phyloP scores from a whole-genome alignment of 1,140 invertebrate species.

The Drosophila sp. region DNA sequence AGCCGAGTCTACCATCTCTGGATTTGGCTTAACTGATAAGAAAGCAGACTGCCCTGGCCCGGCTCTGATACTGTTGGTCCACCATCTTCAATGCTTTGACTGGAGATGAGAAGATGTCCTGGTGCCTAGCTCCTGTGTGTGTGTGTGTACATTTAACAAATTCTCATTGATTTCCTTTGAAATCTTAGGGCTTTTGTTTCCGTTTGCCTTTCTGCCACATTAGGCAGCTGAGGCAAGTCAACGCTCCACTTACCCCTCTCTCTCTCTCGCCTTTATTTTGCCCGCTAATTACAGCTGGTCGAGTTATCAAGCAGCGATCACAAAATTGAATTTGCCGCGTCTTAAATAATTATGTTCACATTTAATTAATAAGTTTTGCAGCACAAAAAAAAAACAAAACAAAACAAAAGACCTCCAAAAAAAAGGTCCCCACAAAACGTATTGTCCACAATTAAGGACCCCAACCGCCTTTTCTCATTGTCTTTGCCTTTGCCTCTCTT shows the following conservation, averaged over 20 bases:
- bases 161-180: conserved; percentile 78
- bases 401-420: conserved; percentile 17
- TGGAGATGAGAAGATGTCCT: conserved; percentile 28
- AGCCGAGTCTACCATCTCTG: conserved; percentile 9
- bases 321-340: conserved; percentile 65
- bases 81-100: conserved; percentile 39
- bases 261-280: not conserved
- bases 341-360: conserved; percentile 65
- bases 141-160: conserved; percentile 61
- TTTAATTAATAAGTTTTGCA: conserved; percentile 77
- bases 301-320: conserved; percentile 52
- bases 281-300: conserved; percentile 20
- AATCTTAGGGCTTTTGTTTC: conserved; percentile 57
- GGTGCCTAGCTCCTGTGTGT: not conserved
- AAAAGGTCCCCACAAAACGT: conserved; percentile 46
- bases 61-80: conserved; percentile 32
- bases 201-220: conserved; percentile 58
- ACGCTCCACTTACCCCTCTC: not conserved
- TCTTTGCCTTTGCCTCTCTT: conserved; percentile 31
- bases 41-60: conserved; percentile 32
- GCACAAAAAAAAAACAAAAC: conserved; percentile 27
- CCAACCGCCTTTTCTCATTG: conserved; percentile 36
- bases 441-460: conserved; percentile 43
- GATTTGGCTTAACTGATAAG: conserved; percentile 64
- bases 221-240: conserved; percentile 49